A percentile compares a stretch with the other conserved stretches of the same genome.
phyloP scores from a whole-genome alignment of 2,797 vertebrate genomes.

The Pteronotus mesoamericanus region DNA sequence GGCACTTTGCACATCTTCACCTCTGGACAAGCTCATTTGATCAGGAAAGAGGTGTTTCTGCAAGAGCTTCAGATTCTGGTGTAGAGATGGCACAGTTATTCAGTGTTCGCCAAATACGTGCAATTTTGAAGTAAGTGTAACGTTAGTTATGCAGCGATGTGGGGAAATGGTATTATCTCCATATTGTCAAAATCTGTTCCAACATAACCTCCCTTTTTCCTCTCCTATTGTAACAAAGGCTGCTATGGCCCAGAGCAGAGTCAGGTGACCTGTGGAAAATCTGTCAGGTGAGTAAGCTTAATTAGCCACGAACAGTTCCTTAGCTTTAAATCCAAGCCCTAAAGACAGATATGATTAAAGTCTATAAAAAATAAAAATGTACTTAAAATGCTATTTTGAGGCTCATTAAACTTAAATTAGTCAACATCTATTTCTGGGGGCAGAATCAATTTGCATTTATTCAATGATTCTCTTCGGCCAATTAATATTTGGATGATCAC shows the following conservation, averaged over 20 bases:
- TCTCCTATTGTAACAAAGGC: background rate
- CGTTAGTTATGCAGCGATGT: background rate
- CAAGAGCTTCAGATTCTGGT: background rate
- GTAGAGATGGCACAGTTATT: background rate
- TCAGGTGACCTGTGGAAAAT: background rate
- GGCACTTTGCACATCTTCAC: background rate
- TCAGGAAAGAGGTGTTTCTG: background rate
- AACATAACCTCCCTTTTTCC: background rate
- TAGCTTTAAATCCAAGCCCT: conserved; percentile 31
- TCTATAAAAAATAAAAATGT: conserved; percentile 62
- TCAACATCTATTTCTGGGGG: conserved; percentile 60
- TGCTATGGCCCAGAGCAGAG: background rate
- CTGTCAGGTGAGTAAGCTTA: conserved; percentile 56
- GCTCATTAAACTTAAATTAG: conserved; percentile 71
- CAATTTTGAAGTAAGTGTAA: background rate
- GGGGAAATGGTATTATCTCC: background rate
- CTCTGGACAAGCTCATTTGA: background rate
- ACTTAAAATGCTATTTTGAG: conserved; percentile 74
- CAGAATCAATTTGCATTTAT: conserved; percentile 66
- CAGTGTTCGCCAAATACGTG: background rate
- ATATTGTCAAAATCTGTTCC: conserved; percentile 31
- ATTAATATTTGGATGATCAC: conserved; percentile 56
- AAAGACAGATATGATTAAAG: conserved; percentile 69
- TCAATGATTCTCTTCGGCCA: conserved; percentile 48
- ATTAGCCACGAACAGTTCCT: conserved; percentile 49